Evolutionary conservation across 2,888 invertebrate species (phyloP).

Genomic region (Trichogramma dendrolimi): DNA sequence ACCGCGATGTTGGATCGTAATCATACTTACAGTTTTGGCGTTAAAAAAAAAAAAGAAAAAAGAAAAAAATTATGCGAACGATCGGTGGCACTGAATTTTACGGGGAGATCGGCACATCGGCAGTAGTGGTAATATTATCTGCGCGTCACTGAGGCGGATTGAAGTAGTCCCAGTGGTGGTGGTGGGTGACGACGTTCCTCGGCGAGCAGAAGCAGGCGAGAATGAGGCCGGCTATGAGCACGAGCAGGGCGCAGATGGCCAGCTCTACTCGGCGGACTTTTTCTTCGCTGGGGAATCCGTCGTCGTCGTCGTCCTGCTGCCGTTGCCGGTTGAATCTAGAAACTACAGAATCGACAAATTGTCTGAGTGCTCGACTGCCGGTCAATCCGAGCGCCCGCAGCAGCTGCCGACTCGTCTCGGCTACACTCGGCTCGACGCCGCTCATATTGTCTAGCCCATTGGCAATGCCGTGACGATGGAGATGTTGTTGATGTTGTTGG

Average conservation of each 20-base stretch:
- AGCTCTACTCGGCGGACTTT: conserved; percentile 70
- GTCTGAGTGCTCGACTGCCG: conserved; percentile 63
- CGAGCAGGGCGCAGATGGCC: conserved; percentile 72
- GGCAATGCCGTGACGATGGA: conserved; percentile 21
- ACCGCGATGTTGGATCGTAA: no score
- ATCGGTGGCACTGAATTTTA: no score
- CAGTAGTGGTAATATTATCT: no score
- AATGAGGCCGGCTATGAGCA: conserved; percentile 73
- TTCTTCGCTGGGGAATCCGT: conserved; percentile 40
- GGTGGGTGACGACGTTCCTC: conserved; percentile 66
- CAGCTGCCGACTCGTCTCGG: conserved; percentile 68
- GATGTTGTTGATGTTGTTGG: conserved; percentile 4
- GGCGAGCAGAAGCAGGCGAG: conserved; percentile 70
- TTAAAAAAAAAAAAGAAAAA: no score
- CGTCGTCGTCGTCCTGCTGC: conserved; percentile 53
- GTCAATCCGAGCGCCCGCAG: conserved; percentile 66
- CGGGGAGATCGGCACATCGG: no score
- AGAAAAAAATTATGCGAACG: no score
- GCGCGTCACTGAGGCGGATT: conserved; percentile 65
- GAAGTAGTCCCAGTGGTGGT: conserved; percentile 85
- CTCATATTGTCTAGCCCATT: conserved; percentile 48
- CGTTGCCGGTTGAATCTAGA: conserved; percentile 52
- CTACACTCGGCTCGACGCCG: conserved; percentile 58
- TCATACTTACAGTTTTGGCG: no score
- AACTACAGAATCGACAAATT: conserved; percentile 64